These are phyloP conservation scores for Madoqua kirkii DNA, from an alignment of 2,113 vertebrate genomes.

Conservation along the genomic window DNA sequence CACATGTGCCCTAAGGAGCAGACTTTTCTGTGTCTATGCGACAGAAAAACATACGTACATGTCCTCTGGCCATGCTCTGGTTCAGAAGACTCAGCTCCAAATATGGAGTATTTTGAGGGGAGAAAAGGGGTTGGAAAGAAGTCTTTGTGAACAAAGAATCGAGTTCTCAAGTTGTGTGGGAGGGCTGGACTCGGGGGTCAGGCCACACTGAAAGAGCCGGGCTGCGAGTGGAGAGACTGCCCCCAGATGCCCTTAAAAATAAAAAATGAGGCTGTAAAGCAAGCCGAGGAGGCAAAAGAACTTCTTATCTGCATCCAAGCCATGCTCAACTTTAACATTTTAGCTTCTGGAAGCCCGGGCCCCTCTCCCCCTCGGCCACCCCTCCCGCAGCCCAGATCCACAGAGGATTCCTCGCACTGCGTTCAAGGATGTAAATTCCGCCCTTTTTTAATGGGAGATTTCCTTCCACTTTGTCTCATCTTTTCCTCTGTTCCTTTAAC, in stretches of 20 bases:
- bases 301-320: conserved; percentile 37
- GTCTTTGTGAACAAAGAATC: conserved; percentile 59
- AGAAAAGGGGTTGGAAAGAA: conserved; percentile 19
- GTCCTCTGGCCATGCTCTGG: background rate
- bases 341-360: conserved; percentile 23
- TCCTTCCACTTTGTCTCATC: background rate
- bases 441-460: background rate
- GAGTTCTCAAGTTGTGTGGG: conserved; percentile 52
- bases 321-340: conserved; percentile 62
- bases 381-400: background rate
- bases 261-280: conserved; percentile 40
- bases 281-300: conserved; percentile 25
- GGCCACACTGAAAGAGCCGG: conserved; percentile 40
- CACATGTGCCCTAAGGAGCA: background rate
- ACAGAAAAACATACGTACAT: background rate
- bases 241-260: conserved; percentile 52
- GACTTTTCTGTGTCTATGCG: background rate
- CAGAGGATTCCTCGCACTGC: background rate
- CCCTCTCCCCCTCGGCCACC: background rate
- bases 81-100: conserved; percentile 8
- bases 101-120: background rate
- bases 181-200: conserved; percentile 54
- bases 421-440: background rate
- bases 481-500: background rate
- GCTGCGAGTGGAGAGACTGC: conserved; percentile 13